Percentiles rank a stretch among this genome's conserved stretches.
phyloP scores from a whole-genome alignment of 2,113 vertebrate species.

The Heterotilapia buettikoferi region DNA sequence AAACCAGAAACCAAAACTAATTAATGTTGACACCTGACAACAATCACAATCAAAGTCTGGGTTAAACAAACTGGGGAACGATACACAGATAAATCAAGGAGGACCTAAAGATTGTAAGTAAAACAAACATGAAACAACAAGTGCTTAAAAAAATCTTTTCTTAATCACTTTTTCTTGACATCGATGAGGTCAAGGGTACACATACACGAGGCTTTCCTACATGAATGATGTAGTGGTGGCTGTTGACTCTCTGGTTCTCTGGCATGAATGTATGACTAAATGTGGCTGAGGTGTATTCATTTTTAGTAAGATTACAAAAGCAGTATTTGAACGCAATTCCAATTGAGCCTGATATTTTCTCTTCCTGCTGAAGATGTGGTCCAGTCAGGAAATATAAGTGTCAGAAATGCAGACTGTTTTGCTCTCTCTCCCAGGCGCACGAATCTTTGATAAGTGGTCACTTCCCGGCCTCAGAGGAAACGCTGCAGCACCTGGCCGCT shows the following conservation, averaged over 20 bases:
- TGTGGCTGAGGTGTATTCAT: neutral
- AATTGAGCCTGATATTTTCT: neutral
- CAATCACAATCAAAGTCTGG: neutral
- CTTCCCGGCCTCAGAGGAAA: conserved; percentile 88
- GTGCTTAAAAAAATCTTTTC: neutral
- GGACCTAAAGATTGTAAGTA: neutral
- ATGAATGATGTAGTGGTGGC: neutral
- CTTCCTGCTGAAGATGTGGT: neutral
- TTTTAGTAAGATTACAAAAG: neutral
- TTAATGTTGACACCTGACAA: neutral
- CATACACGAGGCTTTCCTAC: neutral
- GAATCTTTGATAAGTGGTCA: conserved; percentile 89
- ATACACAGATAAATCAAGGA: neutral
- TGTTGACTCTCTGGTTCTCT: neutral
- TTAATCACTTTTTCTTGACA: neutral
- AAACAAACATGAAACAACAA: neutral
- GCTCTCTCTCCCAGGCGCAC: conserved; percentile 74
- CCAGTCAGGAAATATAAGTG: neutral
- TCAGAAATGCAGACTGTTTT: neutral
- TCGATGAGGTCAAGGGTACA: neutral
- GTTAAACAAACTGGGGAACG: neutral
- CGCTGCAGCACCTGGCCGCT: conserved; percentile 84
- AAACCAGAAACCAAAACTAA: neutral
- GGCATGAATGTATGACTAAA: neutral
- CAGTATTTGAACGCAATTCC: neutral